phyloP scores from a whole-genome alignment of 2,113 vertebrate genomes.

The Cygnus buccinator region DNA sequence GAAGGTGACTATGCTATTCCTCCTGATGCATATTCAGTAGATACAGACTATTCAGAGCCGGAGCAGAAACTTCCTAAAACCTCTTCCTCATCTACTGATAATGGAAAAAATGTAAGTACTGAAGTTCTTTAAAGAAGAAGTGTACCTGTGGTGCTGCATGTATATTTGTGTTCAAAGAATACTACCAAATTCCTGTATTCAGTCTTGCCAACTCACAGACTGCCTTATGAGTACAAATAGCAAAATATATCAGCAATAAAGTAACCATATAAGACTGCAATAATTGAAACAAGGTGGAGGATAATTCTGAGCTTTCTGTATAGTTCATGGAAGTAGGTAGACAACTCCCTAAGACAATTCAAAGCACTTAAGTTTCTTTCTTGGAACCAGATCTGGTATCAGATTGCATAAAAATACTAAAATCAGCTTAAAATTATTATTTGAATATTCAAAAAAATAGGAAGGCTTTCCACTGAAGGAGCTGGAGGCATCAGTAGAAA shows the following conservation, averaged over 20 bases:
- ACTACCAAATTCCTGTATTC: background rate
- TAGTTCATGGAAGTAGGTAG: background rate
- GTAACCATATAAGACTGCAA: background rate
- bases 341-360: background rate
- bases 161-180: background rate
- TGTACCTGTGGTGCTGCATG: background rate
- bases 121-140: background rate
- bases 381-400: background rate
- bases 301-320: background rate
- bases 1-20: slow-evolving; percentile 98
- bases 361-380: background rate
- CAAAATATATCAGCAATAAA: background rate
- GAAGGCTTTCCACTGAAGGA: background rate
- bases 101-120: slow-evolving; percentile 88
- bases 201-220: background rate
- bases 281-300: background rate
- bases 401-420: background rate
- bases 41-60: slow-evolving; percentile 91
- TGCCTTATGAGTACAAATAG: background rate
- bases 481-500: background rate
- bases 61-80: slow-evolving; percentile 95
- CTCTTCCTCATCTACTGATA: slow-evolving; percentile 86
- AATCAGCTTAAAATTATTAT: background rate
- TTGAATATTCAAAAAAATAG: background rate
- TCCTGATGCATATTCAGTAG: slow-evolving; percentile 93